A percentile compares a stretch with the other conserved stretches of the same genome.
phyloP scores from a whole-genome alignment of 1,140 invertebrate genomes.

The Phymorhynchus buccinoides region DNA sequence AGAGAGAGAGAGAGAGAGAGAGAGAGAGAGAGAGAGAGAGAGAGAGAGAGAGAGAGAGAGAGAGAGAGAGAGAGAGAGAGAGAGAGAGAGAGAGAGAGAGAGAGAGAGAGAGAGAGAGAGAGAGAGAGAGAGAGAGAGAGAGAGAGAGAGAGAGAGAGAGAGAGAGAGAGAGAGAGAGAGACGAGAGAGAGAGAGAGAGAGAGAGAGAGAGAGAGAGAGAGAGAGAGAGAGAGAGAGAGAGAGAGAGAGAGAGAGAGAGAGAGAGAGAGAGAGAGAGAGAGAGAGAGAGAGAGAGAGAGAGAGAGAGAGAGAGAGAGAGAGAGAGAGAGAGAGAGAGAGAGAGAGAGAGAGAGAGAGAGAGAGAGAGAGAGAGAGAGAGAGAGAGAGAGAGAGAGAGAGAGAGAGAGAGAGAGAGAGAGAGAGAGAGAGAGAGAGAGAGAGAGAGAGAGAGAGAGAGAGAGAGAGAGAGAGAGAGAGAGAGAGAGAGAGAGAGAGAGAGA shows the following conservation, averaged over 20 bases:
- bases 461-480: not conserved
- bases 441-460: not conserved
- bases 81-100: constrained; percentile 15
- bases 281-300: not conserved
- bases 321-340: not conserved
- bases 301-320: not conserved
- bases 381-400: not conserved
- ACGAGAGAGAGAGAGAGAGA: not conserved
- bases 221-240: not conserved
- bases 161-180: too few species aligned
- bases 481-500: too few species aligned
- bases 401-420: not conserved
- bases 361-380: not conserved
- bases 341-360: not conserved
- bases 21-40: not conserved
- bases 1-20: constrained; percentile 13
- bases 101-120: constrained; percentile 17
- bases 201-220: not conserved
- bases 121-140: not conserved
- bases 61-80: not conserved
- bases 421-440: not conserved
- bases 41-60: not conserved
- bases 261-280: not conserved
- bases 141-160: not conserved
- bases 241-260: not conserved